Percentiles rank a stretch among this genome's conserved stretches.
Conservation (phyloP, 2,113 vertebrate species). For the Mustela lutreola region DNA sequence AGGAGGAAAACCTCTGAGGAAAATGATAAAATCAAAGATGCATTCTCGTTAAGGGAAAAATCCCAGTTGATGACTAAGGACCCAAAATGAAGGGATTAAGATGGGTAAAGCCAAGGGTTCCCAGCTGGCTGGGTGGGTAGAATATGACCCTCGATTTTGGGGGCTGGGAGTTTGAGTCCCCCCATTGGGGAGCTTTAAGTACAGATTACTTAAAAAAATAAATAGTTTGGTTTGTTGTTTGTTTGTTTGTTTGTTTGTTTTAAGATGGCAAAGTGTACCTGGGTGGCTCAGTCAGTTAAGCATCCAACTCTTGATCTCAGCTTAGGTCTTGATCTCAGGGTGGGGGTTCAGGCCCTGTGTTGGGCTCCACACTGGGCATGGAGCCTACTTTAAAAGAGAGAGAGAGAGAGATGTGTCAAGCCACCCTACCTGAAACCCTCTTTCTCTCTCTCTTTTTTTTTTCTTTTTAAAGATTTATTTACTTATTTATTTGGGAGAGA, state of each 20-base stretch:
- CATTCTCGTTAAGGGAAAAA: background rate
- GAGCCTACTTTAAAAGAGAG: no score
- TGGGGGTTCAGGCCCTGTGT: no score
- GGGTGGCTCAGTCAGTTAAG: background rate
- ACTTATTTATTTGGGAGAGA: no score
- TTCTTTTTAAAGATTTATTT: no score
- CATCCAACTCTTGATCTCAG: background rate
- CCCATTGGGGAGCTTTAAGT: background rate
- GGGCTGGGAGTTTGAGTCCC: background rate
- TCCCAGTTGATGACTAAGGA: background rate
- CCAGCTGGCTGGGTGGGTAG: background rate
- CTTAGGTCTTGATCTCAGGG: no score
- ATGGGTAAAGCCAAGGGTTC: background rate
- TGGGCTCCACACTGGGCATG: no score
- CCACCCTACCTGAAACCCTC: no score
- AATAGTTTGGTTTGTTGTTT: no score
- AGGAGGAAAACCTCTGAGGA: background rate
- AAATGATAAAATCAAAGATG: conserved; percentile 49
- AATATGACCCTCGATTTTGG: background rate
- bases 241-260: no score
- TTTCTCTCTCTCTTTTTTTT: no score
- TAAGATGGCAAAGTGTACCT: background rate
- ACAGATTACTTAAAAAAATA: background rate
- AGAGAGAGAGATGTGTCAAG: no score
- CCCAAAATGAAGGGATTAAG: conserved; percentile 17